Conservation (phyloP, 2,888 invertebrate genomes). For the Petrolisthes manimaculis region DNA sequence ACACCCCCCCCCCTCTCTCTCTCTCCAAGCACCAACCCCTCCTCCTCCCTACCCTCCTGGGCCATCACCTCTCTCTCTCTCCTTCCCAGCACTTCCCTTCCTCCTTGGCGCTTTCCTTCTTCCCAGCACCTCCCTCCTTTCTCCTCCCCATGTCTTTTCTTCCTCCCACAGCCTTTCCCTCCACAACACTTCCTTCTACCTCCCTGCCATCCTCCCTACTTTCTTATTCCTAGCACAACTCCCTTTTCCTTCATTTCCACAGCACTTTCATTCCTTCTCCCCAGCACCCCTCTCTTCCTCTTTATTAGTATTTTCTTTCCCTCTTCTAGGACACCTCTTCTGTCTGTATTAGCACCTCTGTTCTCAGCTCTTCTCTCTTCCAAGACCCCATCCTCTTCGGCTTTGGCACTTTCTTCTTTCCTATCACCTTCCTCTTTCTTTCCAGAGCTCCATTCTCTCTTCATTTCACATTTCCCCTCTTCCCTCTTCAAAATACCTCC, state of each 20-base stretch:
- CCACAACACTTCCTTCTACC: background rate
- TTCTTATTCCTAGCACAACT: background rate
- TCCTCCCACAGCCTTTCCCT: background rate
- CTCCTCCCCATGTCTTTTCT: background rate
- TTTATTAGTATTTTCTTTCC: background rate
- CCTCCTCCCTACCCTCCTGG: conserved; percentile 8
- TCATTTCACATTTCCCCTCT: background rate
- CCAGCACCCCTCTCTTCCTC: background rate
- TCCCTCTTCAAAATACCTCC: background rate
- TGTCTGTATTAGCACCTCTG: background rate
- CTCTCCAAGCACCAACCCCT: background rate
- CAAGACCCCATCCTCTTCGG: background rate
- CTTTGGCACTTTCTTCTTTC: background rate
- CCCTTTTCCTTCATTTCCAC: background rate
- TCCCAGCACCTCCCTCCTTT: background rate
- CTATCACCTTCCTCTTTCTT: background rate
- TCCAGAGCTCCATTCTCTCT: conserved; percentile 4
- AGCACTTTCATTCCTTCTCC: background rate
- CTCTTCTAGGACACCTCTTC: background rate
- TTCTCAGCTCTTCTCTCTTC: conserved; percentile 4
- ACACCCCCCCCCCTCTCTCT: background rate
- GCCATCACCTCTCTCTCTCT: conserved; percentile 23
- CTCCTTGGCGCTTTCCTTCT: background rate
- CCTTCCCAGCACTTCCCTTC: background rate
- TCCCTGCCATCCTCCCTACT: background rate